Evolutionary conservation across 2,797 vertebrate genomes (phyloP), one percentile per base, ranked within the genome.

Genomic region (Takifugu ocellatus): DNA sequence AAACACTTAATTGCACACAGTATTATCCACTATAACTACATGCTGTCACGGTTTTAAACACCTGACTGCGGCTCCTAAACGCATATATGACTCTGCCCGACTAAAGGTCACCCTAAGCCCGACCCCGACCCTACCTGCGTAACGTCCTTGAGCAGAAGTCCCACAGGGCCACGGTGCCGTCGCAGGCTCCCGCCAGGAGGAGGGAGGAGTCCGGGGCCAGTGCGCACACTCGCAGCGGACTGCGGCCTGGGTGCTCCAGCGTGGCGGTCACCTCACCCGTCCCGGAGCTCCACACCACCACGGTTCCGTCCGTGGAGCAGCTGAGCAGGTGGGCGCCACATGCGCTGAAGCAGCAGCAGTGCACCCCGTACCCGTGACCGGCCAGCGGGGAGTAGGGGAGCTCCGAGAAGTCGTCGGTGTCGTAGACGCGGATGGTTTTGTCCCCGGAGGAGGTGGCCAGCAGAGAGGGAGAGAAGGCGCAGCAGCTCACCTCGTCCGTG

Each of bases 321-420:
- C 93, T 93, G 31, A 94, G 88, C 77, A 95, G 76, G 71, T 81
- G 0, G 0, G 61, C 52, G 1, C 94, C 93, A 1, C 91, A 92
- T 0, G 86, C 65, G 2, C 92, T 93, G 84, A 97, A 95, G 80
- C 93, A 89, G 87, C 94, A 94, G 76, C 93, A 92, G 84, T 94
- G 95, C 6, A 95, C 93, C 0, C 91, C 88, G 0, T 94, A 96
- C 0, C 76, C 70, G 46, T 95, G 94, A 0, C 91, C 91, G 11
- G 61, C 74, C 17, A 96, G 51, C 0, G 94, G 94, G 0, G 95
- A 96, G 67, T 88, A 92, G 0, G 88, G 82, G 0, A 92, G 84
- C 81, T 96, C 93, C 0, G 63, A 39, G 3, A 95, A 94, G 77
- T 82, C 74, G 0, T 87, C 31, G 0, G 92, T 31, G 24, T 79